Conservation (phyloP, 2,888 invertebrate species). For the Ypsolopha sequella region DNA sequence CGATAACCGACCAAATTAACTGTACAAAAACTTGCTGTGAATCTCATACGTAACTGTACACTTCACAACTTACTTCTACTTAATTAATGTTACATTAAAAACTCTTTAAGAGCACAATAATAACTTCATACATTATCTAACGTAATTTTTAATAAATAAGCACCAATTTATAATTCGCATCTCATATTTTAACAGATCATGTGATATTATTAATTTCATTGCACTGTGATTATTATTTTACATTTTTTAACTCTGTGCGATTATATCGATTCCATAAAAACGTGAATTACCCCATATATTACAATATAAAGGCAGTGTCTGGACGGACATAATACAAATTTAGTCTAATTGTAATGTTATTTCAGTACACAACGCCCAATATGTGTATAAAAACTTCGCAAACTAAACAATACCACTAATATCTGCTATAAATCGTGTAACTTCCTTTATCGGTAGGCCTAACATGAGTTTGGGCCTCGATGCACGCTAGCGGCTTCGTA, state of each 20-base stretch:
- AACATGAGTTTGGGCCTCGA: too few species aligned
- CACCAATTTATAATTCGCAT: conserved; percentile 8
- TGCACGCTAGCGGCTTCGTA: too few species aligned
- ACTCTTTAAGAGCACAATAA: conserved; percentile 2
- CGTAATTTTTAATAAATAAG: conserved; percentile 7
- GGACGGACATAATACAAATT: conserved; percentile 20
- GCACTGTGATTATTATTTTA: not conserved
- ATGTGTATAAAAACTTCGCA: too few species aligned
- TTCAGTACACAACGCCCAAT: too few species aligned
- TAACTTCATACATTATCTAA: not conserved
- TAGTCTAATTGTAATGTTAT: too few species aligned
- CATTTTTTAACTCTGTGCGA: not conserved
- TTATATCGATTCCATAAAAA: not conserved
- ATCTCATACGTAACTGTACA: conserved; percentile 71
- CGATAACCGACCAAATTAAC: not conserved
- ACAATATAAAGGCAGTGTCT: conserved; percentile 23
- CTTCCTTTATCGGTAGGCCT: too few species aligned
- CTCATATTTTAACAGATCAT: not conserved
- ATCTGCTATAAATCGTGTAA: too few species aligned
- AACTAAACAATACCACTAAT: too few species aligned
- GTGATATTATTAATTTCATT: not conserved
- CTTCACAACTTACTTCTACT: conserved; percentile 22
- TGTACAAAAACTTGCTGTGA: conserved; percentile 18
- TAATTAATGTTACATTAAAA: not conserved
- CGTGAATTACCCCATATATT: not conserved